A percentile compares a stretch with the other conserved stretches of the same genome.
phyloP scores from a whole-genome alignment of 1,140 invertebrate species.

The Globodera rostochiensis region DNA sequence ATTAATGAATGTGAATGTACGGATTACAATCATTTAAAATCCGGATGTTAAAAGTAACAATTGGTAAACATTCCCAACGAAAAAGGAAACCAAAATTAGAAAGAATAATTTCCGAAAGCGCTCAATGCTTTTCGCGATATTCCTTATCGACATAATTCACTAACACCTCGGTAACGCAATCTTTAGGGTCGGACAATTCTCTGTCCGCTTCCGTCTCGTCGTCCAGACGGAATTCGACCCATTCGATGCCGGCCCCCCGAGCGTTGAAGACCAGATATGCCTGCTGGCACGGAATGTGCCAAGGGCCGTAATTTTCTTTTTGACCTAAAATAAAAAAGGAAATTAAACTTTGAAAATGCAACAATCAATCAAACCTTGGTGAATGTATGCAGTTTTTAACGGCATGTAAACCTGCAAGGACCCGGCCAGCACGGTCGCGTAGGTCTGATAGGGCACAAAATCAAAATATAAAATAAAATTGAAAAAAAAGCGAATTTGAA shows the following conservation, averaged over 20 bases:
- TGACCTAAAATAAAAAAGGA: not conserved
- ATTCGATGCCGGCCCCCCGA: not conserved
- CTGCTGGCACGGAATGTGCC: conserved; percentile 13
- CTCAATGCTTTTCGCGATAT: conserved; percentile 1
- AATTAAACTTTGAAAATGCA: not conserved
- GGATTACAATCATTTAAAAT: too few relatives aligned
- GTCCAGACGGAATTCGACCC: conserved; percentile 15
- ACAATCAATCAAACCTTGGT: not conserved
- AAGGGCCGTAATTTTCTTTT: conserved; percentile 7
- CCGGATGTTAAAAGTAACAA: too few relatives aligned
- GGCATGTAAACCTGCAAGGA: conserved; percentile 1
- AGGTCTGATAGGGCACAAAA: not conserved
- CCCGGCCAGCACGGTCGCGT: conserved; percentile 18
- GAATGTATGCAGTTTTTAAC: not conserved
- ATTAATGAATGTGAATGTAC: too few relatives aligned
- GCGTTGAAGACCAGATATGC: conserved; percentile 19
- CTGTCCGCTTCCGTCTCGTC: not conserved
- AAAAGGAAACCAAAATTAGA: too few relatives aligned
- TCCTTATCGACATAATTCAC: not conserved
- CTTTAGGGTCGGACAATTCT: not conserved
- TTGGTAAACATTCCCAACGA: too few relatives aligned
- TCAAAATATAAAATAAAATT: too few relatives aligned
- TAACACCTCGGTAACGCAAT: not conserved
- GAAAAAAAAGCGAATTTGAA: not conserved
- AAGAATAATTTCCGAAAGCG: not conserved